Evolutionary conservation across 1,140 invertebrate genomes (phyloP), one percentile per base, ranked within the genome.

Genomic region (Nymphalis io): DNA sequence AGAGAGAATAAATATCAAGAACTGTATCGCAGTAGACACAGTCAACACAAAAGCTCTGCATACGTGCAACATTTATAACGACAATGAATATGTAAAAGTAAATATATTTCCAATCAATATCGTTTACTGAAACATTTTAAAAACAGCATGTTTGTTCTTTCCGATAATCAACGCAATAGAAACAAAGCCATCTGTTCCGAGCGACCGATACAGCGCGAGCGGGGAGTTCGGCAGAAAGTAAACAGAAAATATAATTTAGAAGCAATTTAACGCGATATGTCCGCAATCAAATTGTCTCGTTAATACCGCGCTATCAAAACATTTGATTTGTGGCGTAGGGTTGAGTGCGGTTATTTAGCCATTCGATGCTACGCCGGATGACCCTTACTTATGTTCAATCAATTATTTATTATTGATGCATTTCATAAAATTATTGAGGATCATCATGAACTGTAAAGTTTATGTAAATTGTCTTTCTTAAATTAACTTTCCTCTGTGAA

Each of bases 241-340:
- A 91, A 91, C 89, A 91, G 83, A 89, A 89, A 91, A 91, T 89
- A 91, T 91, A 90, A 91, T 91, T 91, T 91, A 87, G 85, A 88
- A 91, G 89, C 89, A 91, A 91, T 91, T 91, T 91, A 84, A 80
- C 88, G 85, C 80, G 85, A 89, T 91, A 89, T 89, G 89, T 91
- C 87, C 88, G 89, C 88, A 91, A 91, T 91, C 89, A 91, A 91
- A 91, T 91, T 91, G 89, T 91, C 89, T 91, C 88, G 89, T 91
- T 91, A 90, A 89, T 89, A 87, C 84, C 82, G 74, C 78, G 87
- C 89, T 91, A 91, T 91, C 84, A 91, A 89, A 91, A 91, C 89
- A 91, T 91, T 91, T 91, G 89, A 91, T 91, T 91, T 91, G 89
- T 91, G 87, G 87, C 73, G 82, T 83, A 83, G 87, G 85, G 87